Conservation (phyloP, 2,797 vertebrate genomes). For the Schizopygopsis malacanthus region DNA sequence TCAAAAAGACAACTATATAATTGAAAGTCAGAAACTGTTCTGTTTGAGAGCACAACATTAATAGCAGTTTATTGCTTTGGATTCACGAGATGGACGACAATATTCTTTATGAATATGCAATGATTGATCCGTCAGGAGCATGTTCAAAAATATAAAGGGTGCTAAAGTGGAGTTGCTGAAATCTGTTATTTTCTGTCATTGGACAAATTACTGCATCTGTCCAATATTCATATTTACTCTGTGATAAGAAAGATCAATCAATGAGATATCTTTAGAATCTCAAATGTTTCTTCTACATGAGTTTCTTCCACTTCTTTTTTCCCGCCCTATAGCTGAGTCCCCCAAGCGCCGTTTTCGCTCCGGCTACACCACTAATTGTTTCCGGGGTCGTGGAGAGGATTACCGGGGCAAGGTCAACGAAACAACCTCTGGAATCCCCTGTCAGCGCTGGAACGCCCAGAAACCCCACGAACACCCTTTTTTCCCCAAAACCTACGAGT, state of each 20-base stretch:
- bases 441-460: conserved; percentile 93
- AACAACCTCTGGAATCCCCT: conserved; percentile 88
- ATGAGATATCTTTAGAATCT: neutral
- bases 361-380: conserved; percentile 82
- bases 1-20: conserved; percentile 18
- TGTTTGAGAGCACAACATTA: neutral
- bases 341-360: conserved; percentile 74
- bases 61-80: conserved; percentile 16
- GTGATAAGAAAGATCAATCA: neutral
- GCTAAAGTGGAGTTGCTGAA: neutral
- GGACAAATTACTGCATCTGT: neutral
- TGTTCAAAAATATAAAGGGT: neutral
- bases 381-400: conserved; percentile 88
- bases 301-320: neutral
- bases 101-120: conserved; percentile 5
- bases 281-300: neutral
- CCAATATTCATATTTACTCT: neutral
- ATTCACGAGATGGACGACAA: neutral
- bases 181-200: neutral
- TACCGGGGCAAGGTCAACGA: conserved; percentile 89
- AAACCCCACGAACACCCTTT: conserved; percentile 89
- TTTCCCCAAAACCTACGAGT: conserved; percentile 87
- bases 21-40: conserved; percentile 13
- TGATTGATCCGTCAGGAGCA: neutral
- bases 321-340: conserved; percentile 73